Evolutionary conservation across 2,113 vertebrate species (phyloP).

Genomic region (Scatophagus argus): DNA sequence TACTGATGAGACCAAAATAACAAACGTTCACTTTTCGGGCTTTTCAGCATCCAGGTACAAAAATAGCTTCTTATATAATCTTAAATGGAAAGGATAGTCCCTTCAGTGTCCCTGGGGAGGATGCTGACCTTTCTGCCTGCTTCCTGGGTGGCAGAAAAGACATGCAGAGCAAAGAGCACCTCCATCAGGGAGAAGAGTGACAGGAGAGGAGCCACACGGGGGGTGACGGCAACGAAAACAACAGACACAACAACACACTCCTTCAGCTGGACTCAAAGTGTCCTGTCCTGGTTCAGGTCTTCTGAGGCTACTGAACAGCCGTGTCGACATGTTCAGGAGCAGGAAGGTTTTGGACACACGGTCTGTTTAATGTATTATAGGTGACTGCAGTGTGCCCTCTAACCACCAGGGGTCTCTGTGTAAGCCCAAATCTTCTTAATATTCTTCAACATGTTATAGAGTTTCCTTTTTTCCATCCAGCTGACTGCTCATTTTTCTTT

Average conservation of each 20-base stretch:
- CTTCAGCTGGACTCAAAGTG: conserved; percentile 9
- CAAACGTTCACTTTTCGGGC: conserved; percentile 31
- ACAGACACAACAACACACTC: conserved; percentile 6
- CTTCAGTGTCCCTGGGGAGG: conserved; percentile 43
- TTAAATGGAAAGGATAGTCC: conserved; percentile 40
- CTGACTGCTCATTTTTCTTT: too few species aligned
- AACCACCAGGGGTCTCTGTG: too few species aligned
- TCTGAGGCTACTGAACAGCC: too few species aligned
- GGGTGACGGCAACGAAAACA: background rate
- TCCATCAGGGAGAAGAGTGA: conserved; percentile 29
- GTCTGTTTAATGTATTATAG: too few species aligned
- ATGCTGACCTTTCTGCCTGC: conserved; percentile 61
- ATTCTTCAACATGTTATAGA: too few species aligned
- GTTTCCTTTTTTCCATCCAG: too few species aligned
- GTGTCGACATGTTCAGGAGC: too few species aligned
- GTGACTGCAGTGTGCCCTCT: too few species aligned
- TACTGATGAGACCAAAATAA: background rate
- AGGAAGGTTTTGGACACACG: too few species aligned
- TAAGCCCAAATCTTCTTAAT: too few species aligned
- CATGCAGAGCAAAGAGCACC: conserved; percentile 62
- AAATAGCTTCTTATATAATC: conserved; percentile 68
- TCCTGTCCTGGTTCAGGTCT: background rate
- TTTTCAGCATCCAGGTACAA: conserved; percentile 11
- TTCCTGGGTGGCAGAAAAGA: conserved; percentile 44
- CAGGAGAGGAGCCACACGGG: background rate